phyloP scores from a whole-genome alignment of 2,888 invertebrate genomes.

The Cephonodes hylas region DNA sequence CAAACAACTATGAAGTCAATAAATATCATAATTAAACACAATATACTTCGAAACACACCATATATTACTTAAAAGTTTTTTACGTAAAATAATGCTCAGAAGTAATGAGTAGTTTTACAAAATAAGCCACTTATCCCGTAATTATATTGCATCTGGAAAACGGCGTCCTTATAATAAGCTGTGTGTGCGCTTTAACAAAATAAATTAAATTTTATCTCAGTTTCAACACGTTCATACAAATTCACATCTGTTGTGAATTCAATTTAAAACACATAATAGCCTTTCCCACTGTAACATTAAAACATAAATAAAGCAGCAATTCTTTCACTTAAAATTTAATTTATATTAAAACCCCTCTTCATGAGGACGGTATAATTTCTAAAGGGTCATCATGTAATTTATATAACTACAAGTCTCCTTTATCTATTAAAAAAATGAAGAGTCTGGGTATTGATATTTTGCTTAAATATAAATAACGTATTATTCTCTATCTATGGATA shows the following conservation, averaged over 20 bases:
- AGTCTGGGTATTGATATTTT: too few relatives aligned
- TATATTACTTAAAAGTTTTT: neutral
- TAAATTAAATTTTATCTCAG: conserved; percentile 15
- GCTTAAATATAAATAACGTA: too few relatives aligned
- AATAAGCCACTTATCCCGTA: neutral
- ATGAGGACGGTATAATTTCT: too few relatives aligned
- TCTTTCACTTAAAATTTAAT: too few relatives aligned
- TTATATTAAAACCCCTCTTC: too few relatives aligned
- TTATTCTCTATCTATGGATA: too few relatives aligned
- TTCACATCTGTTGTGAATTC: conserved; percentile 12
- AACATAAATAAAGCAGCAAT: neutral
- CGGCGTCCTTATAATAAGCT: neutral
- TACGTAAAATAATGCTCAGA: neutral
- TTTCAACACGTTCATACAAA: conserved; percentile 8
- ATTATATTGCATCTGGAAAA: neutral
- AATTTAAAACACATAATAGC: conserved; percentile 17
- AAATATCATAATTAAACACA: neutral
- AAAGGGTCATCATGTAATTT: too few relatives aligned
- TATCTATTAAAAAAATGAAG: too few relatives aligned
- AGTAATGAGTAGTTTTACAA: neutral
- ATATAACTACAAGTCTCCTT: too few relatives aligned
- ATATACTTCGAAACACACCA: neutral
- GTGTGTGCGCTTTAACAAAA: neutral
- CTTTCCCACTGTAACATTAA: conserved; percentile 3
- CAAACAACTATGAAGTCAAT: too few relatives aligned